Percentiles rank a stretch among this genome's conserved stretches.
These are phyloP conservation scores for Drosophila mauritiana DNA, from an alignment of 1,140 invertebrate genomes.

Conservation along the genomic window DNA sequence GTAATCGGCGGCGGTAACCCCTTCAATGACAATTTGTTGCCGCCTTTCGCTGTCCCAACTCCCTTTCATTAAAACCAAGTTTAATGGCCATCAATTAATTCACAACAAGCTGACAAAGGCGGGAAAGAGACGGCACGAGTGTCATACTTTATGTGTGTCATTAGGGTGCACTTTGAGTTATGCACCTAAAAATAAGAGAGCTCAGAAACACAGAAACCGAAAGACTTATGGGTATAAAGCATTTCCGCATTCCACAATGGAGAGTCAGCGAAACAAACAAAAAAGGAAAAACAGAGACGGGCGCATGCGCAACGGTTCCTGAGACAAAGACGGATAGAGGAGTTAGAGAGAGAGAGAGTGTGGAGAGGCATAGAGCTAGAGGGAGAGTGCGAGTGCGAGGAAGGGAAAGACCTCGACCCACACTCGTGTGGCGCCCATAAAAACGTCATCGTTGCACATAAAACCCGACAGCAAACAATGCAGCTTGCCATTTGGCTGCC, in stretches of 20 bases:
- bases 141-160: slow-evolving; percentile 48
- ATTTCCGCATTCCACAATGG: slow-evolving; percentile 67
- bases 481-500: slow-evolving; percentile 46
- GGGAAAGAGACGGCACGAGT: neutral
- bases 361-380: neutral
- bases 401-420: slow-evolving; percentile 43
- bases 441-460: slow-evolving; percentile 68
- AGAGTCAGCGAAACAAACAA: slow-evolving; percentile 2
- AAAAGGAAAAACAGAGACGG: neutral
- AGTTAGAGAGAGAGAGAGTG: neutral
- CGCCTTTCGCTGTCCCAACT: slow-evolving; percentile 8
- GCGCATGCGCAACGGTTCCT: slow-evolving; percentile 31
- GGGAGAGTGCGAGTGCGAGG: neutral
- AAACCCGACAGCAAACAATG: slow-evolving; percentile 43
- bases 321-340: slow-evolving; percentile 2
- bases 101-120: slow-evolving; percentile 8
- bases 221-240: slow-evolving; percentile 25
- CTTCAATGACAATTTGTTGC: slow-evolving; percentile 27
- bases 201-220: slow-evolving; percentile 16
- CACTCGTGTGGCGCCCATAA: slow-evolving; percentile 67
- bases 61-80: slow-evolving; percentile 47
- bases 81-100: slow-evolving; percentile 60
- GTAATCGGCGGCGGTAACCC: slow-evolving; percentile 11
- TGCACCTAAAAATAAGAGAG: slow-evolving; percentile 16
- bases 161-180: slow-evolving; percentile 57